Evolutionary conservation across 2,797 vertebrate species (phyloP).

Genomic region (Phalanger gymnotis): DNA sequence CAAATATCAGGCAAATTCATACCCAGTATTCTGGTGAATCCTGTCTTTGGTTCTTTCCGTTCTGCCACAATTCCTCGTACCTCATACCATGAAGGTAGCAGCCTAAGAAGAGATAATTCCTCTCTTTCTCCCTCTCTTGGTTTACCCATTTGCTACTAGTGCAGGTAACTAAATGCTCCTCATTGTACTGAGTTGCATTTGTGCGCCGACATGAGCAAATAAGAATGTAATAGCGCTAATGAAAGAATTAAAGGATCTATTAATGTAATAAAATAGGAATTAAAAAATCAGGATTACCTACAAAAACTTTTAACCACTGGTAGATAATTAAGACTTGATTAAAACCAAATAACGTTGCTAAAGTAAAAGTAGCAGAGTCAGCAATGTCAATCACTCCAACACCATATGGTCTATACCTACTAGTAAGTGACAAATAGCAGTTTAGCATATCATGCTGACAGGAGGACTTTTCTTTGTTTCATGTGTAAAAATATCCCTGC

Average conservation of each 20-base stretch:
- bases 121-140: background rate
- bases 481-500: background rate
- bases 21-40: background rate
- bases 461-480: conserved; percentile 61
- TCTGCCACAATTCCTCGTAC: background rate
- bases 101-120: background rate
- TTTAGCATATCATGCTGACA: conserved; percentile 57
- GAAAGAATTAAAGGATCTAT: background rate
- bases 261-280: background rate
- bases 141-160: background rate
- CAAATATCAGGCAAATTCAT: background rate
- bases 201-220: background rate
- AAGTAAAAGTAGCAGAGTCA: background rate
- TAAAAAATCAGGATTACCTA: background rate
- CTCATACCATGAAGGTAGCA: background rate
- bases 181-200: background rate
- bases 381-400: conserved; percentile 37
- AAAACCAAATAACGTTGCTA: background rate
- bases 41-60: background rate
- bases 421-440: conserved; percentile 65
- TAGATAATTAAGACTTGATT: background rate
- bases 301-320: background rate
- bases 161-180: background rate
- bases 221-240: background rate
- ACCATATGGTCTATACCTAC: conserved; percentile 64